Evolutionary conservation across 2,113 vertebrate species (phyloP).

Genomic region (Odobenus rosmarus): DNA sequence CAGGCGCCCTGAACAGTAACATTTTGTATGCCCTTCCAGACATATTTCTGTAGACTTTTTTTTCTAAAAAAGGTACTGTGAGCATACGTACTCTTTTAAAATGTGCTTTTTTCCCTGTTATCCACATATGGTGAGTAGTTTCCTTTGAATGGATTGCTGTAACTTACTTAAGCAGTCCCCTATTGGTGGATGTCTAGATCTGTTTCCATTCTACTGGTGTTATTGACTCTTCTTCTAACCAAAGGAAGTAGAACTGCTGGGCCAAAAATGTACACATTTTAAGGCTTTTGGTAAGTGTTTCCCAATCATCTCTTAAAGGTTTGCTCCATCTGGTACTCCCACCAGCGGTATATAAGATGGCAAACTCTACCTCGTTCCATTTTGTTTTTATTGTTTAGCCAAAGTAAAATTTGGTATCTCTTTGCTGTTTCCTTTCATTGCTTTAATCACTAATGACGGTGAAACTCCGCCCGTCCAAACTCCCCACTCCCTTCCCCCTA

Average conservation of each 20-base stretch:
- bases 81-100: background rate
- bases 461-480: background rate
- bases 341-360: background rate
- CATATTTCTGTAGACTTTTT: background rate
- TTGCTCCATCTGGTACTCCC: background rate
- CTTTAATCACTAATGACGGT: background rate
- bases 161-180: background rate
- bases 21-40: background rate
- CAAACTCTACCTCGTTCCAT: background rate
- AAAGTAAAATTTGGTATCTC: background rate
- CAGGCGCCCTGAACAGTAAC: background rate
- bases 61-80: background rate
- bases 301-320: background rate
- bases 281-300: background rate
- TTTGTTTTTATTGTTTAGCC: background rate
- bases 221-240: background rate
- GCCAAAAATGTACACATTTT: background rate
- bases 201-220: background rate
- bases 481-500: fast-evolving
- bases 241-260: background rate
- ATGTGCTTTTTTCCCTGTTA: background rate
- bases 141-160: background rate
- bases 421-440: background rate
- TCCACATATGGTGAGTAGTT: background rate
- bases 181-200: background rate